Evolutionary conservation across 2,797 vertebrate species (phyloP), one percentile per base, ranked within the genome.

Genomic region (Mus caroli): DNA sequence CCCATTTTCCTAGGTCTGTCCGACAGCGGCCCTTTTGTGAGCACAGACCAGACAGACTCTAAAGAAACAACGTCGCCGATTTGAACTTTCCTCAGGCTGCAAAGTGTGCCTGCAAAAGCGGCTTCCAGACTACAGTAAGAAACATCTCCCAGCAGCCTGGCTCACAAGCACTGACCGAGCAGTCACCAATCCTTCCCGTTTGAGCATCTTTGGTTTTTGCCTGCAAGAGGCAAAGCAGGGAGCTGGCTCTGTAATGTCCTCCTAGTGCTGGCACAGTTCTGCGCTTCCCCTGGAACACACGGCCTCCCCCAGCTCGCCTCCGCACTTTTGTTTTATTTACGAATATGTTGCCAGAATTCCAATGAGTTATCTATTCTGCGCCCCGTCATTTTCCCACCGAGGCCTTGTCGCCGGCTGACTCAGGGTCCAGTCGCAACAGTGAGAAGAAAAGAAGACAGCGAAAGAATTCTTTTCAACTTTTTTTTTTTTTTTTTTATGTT

Each of bases 331-430:
- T 98, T 98, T 99, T 98, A 98, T 98, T 98, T 98, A 98, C 96
- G 97, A 98, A 98, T 98, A 98, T 98, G 98, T 98, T 90, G 3
- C 97, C 86, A 96, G 98, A 98, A 99, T 99, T 97, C 98, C 98
- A 99, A 99, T 99, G 99, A 99, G 98, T 98, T 98, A 98, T 99
- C 99, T 99, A 98, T 99, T 99, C 98, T 99, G 98, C 97, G 96
- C 95, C 40, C 97, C 98, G 98, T 98, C 98, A 98, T 98, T 99
- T 99, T 99, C 99, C 99, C 99, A 99, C 98, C 98, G 95, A 98
- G 97, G 98, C 97, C 98, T 98, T 97, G 98, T 97, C 96, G 97
- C 97, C 80, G 98, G 98, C 98, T 98, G 98, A 98, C 31, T 98
- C 98, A 98, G 98, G 97, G 98, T 98, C 98, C 97, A 22, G 98